Conservation (phyloP, 2,888 invertebrate species). For the Sialis fuliginosa region DNA sequence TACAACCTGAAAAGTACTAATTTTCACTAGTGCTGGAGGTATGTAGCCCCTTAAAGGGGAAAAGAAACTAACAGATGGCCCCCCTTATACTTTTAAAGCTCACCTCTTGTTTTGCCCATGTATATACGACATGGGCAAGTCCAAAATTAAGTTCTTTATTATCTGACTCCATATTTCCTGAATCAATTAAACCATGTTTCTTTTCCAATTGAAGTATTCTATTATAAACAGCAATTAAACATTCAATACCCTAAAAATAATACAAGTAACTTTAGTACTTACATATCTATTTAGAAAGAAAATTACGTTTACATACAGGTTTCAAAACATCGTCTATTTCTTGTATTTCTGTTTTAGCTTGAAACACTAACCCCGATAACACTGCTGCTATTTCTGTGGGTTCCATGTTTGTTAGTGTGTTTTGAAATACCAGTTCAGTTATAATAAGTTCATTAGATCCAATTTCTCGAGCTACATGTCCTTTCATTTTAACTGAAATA, state of each 20-base stretch:
- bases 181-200: conserved; percentile 32
- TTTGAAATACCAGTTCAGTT: conserved; percentile 84
- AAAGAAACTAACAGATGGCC: no score
- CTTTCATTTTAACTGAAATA: conserved; percentile 53
- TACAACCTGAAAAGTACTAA: no score
- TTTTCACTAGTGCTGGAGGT: no score
- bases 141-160: conserved; percentile 68
- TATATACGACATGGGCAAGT: conserved; percentile 83
- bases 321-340: conserved; percentile 2
- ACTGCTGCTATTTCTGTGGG: conserved; percentile 89
- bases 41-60: no score
- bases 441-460: conserved; percentile 79
- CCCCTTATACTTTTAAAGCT: no score
- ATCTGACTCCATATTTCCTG: conserved; percentile 27
- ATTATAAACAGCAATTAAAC: conserved; percentile 48
- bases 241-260: conserved; percentile 41
- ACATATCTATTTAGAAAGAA: no score
- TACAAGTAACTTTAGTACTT: no score
- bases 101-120: conserved; percentile 86
- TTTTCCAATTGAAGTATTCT: conserved; percentile 50
- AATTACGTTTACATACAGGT: neutral
- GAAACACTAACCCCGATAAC: conserved; percentile 83
- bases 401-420: conserved; percentile 67
- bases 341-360: conserved; percentile 48
- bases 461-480: conserved; percentile 74